Base-by-base conservation (phyloP, 2,113 vertebrate species). In the Naja naja region DNA sequence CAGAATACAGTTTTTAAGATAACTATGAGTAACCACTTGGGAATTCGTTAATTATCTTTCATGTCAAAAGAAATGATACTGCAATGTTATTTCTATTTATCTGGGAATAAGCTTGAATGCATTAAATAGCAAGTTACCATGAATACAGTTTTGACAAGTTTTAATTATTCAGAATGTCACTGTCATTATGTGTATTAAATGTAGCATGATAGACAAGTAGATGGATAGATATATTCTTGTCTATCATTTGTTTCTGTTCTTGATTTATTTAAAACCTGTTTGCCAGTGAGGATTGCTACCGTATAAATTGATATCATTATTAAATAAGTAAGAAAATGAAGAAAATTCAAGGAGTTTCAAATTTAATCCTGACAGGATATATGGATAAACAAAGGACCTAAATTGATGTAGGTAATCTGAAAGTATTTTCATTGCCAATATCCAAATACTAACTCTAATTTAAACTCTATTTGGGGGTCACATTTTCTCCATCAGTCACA, bases 41-140 rank as follows among this genome's bases (percentile, higher is more conserved):
- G 88, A 90, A 90, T 90, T 52, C 90, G 34, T 25, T 85, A 60
- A 93, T 93, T 58, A 86, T 88, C 69, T 85, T 85, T 30, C 54
- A 56, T 5, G 8, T 87, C 58, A 54, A 58, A 85, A 89, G 16
- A 9, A 92, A 11, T 6, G 9, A 55, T n/a, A 11, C 8, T 90
- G 39, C 39, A 90, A 47, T 12, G 34, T 81, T 81, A 43, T 81
- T 43, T 43, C 74, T 16, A 81, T 81, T 81, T 39, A 81, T 20
- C 34, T 81, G 7, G n/a, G 7, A 81, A 81, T 18, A 81, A 39
- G 18, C 74, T 81, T 20, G 34, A 81, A 22, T 39, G 34, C 74
- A 81, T 81, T 43, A 81, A 81, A 90, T 11, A 52, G 56, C 47
- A 60, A 52, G 45, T 8, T 30, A 56, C 27, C 16, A 81, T 81